These are phyloP conservation scores for Ormyrus rosae DNA, from an alignment of 2,888 invertebrate species.

Conservation along the genomic window DNA sequence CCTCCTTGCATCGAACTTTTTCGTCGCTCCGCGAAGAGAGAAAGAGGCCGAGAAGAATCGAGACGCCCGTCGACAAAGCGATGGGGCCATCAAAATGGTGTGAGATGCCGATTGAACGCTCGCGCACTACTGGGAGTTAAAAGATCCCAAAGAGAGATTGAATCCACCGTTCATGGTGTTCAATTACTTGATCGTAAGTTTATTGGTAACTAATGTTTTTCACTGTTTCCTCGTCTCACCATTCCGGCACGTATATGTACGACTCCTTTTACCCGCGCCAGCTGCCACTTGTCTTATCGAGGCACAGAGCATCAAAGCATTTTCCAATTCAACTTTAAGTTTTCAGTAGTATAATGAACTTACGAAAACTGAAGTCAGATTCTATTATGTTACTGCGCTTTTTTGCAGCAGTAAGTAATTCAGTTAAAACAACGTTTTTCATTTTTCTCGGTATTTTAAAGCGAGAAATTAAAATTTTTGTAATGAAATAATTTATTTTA, in stretches of 20 bases:
- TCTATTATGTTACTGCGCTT: too few species aligned
- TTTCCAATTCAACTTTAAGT: conserved; percentile 13
- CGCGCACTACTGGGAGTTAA: background rate
- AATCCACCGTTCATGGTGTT: conserved; percentile 58
- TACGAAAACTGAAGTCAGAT: too few species aligned
- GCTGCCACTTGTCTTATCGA: background rate
- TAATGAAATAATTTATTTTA: too few species aligned
- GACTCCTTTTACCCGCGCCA: background rate
- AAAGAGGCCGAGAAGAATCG: background rate
- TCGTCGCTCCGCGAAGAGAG: background rate
- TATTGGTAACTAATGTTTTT: conserved; percentile 61
- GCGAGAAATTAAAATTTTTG: too few species aligned
- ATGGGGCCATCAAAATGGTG: conserved; percentile 21
- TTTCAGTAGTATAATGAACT: background rate
- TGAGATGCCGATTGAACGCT: conserved; percentile 36
- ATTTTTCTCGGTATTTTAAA: too few species aligned
- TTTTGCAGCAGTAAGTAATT: too few species aligned
- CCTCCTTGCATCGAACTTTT: background rate
- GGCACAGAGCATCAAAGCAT: conserved; percentile 16
- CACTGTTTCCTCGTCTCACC: conserved; percentile 28
- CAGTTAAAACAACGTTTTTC: too few species aligned
- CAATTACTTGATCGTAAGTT: conserved; percentile 62
- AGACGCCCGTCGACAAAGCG: background rate
- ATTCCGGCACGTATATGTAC: background rate
- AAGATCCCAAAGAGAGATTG: conserved; percentile 56